Evolutionary conservation across 2,888 invertebrate species (phyloP), one percentile per base, ranked within the genome.

Genomic region (Anthrax anthrax): DNA sequence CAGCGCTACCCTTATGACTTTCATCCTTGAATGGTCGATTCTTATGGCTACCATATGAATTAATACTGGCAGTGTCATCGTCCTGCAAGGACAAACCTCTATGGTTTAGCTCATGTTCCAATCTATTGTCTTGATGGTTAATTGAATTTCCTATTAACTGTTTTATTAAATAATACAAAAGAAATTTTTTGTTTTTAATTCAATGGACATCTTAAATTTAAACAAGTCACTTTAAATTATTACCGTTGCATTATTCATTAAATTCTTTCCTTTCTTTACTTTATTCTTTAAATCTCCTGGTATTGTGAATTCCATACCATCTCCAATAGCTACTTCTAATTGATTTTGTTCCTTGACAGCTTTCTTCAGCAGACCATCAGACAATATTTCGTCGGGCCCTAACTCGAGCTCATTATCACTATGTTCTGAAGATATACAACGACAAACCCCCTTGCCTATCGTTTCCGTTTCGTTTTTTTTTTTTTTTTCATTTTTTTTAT

Each of bases 251-350:
- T 84, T 86, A 66, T 84, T 84, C 67, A 85, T 77, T 63, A 81
- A 75, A 61, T 81, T 76, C 73, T 85, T 84, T 59, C 82, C 81
- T 70, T 83, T 80, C 70, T 84, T 86, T 64, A 84, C 74, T 72
- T 86, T 87, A 67, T 79, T 81, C 69, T 78, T 80, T 56, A 81
- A 71, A 72, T 90, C 88, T 79, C 88, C 89, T 69, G 88, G 89
- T 72, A 90, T 89, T 44, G 88, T 89, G 62, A 90, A 88, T 69
- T 90, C 90, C 85, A 90, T 89, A 55, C 89, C 89, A 65, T 89
- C 89, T 42, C 89, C 89, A 60, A 90, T 88, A 51, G 89, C 88
- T 54, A 90, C 88, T 72, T 91, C 90, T 55, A 89, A 76, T 69
- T 87, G 84, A 62, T 87, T 86, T 72, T 87, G 84, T 60, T 84